phyloP scores from a whole-genome alignment of 2,113 vertebrate genomes.

The Callorhinus ursinus region DNA sequence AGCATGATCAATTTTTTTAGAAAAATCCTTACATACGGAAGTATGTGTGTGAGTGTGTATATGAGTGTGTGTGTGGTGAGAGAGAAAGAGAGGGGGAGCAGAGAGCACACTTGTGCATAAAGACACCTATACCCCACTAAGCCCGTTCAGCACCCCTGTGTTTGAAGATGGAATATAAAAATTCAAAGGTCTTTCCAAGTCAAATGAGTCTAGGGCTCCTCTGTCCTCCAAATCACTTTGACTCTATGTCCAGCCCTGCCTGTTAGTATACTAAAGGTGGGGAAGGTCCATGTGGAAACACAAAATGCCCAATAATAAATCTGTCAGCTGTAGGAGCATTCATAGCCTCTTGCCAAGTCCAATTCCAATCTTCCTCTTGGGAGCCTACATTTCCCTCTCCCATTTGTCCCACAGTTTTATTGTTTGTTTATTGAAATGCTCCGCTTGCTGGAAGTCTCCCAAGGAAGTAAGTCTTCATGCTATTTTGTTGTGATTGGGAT shows the following conservation, averaged over 20 bases:
- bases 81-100: not conserved
- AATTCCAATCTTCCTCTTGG: constrained; percentile 50
- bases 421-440: constrained; percentile 73
- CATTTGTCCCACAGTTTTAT: constrained; percentile 58
- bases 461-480: constrained; percentile 66
- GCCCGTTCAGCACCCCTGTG: not conserved
- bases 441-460: constrained; percentile 62
- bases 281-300: constrained; percentile 50
- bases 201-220: constrained; percentile 47
- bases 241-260: constrained; percentile 18
- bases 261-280: constrained; percentile 44
- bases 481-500: constrained; percentile 44
- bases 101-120: not conserved
- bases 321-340: constrained; percentile 54
- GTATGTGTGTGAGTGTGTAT: not conserved
- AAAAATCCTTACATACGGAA: not conserved
- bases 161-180: constrained; percentile 60
- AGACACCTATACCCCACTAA: not conserved
- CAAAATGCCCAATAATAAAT: constrained; percentile 65
- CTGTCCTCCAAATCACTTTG: constrained; percentile 49
- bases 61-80: not conserved
- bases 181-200: constrained; percentile 53
- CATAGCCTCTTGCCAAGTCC: constrained; percentile 61
- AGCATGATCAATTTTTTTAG: not conserved
- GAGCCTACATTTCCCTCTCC: constrained; percentile 38